phyloP scores from a whole-genome alignment of 2,888 invertebrate species.

The Scaptodrosophila latifasciaeformis region DNA sequence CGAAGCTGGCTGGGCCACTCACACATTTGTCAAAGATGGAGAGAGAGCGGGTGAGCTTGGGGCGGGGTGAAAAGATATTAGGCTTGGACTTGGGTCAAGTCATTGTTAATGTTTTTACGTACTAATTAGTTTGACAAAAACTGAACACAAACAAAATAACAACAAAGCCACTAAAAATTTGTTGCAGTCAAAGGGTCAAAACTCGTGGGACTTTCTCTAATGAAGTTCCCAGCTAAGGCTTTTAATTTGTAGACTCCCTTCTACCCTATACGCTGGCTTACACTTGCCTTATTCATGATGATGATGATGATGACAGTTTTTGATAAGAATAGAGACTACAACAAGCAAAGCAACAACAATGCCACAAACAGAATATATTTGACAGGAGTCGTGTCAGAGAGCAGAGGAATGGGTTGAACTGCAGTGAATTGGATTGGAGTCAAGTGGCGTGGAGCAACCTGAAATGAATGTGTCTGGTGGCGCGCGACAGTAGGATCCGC shows the following conservation, averaged over 20 bases:
- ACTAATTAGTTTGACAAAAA: constrained; percentile 73
- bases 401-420: no score
- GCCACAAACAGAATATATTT: constrained; percentile 17
- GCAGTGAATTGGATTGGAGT: no score
- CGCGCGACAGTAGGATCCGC: constrained; percentile 45
- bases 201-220: constrained; percentile 55
- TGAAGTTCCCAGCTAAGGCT: constrained; percentile 61
- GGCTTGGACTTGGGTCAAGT: not conserved
- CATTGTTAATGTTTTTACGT: constrained; percentile 60
- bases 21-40: constrained; percentile 54
- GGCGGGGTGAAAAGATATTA: no score
- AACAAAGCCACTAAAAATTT: constrained; percentile 61
- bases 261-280: constrained; percentile 19
- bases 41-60: no score
- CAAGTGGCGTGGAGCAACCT: not conserved
- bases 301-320: constrained; percentile 29
- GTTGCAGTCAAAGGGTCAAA: constrained; percentile 37
- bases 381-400: constrained; percentile 26
- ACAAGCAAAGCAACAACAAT: no score
- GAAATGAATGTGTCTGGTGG: constrained; percentile 42
- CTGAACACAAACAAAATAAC: constrained; percentile 30
- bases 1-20: constrained; percentile 26
- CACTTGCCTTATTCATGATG: constrained; percentile 55
- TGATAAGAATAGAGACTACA: constrained; percentile 58
- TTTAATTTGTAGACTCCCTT: constrained; percentile 42